Conservation (phyloP, 2,113 vertebrate species). For the Phoxinus phoxinus region DNA sequence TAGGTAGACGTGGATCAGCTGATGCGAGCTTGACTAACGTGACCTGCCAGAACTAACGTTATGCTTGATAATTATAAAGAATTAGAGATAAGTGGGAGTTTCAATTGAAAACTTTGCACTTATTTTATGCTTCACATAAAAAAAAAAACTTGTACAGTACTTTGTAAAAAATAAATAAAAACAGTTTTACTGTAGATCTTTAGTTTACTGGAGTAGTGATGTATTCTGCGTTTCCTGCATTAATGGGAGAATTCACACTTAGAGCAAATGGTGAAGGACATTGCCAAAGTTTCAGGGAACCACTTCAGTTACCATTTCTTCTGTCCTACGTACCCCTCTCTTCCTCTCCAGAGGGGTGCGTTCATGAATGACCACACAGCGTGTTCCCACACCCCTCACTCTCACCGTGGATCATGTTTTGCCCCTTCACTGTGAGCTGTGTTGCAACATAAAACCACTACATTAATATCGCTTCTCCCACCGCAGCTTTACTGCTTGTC, state of each 20-base stretch:
- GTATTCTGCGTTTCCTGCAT: not conserved
- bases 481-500: constrained; percentile 91
- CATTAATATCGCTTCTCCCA: constrained; percentile 88
- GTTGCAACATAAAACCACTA: constrained; percentile 86
- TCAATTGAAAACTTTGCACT: not conserved
- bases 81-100: not conserved
- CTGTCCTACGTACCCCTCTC: constrained; percentile 56
- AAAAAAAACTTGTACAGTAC: not conserved
- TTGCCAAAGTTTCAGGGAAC: not conserved
- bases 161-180: too few relatives aligned
- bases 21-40: too few relatives aligned
- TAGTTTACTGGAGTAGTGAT: not conserved
- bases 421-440: constrained; percentile 69
- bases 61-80: not conserved
- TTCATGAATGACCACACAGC: constrained; percentile 54
- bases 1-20: too few relatives aligned
- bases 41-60: too few relatives aligned
- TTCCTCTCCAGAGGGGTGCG: constrained; percentile 15
- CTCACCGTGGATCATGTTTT: constrained; percentile 16
- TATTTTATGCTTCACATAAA: not conserved
- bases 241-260: not conserved
- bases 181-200: not conserved
- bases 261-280: not conserved
- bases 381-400: constrained; percentile 72
- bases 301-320: constrained; percentile 66